Evolutionary conservation across 2,888 invertebrate genomes (phyloP), one percentile per base, ranked within the genome.

Genomic region (Rhyacophila evoluta): DNA sequence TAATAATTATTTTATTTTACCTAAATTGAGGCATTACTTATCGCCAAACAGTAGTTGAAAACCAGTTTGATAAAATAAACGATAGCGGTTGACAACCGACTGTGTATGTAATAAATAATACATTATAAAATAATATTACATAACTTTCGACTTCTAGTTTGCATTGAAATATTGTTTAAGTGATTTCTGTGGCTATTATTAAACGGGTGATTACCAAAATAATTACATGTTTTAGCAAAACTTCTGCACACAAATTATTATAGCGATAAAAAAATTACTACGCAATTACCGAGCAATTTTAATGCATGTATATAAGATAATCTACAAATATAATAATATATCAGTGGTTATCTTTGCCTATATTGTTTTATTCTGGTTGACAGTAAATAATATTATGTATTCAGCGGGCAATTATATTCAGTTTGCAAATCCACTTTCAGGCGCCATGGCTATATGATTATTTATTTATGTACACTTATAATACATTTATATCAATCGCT

Each of bases 161-260:
- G 25, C 55, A 55, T 55, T 33, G 29, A 33, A 33, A 4, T 33
- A 33, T 33, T 55, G 55, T 55, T 55, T 12, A 25, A 25, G 5
- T 25, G 55, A 55, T 55, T 55, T 55, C 55, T 19, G 19, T 55
- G 55, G 19, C 55, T 10, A 55, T 25, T 55, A 55, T 55, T 25
- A 55, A 55, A 55, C 19, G 55, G 19, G 25, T 55, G 55, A 55
- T 55, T 55, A 19, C 55, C 19, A 10, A 55, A 25, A 55, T 55
- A 55, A 55, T 55, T 55, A 25, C 55, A 55, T 55, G 25, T 10
- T 55, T 10, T 19, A 55, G 2, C 25, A 12, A 8, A 8, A 55
- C 55, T 55, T 55, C 55, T 55, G 55, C 19, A 25, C 25, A 55
- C 55, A 8, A 55, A 55, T 55, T 55, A 55, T 55, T 55, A 19